Base-by-base conservation (phyloP, 2,888 invertebrate genomes). In the Hirtodrosophila duncani region DNA sequence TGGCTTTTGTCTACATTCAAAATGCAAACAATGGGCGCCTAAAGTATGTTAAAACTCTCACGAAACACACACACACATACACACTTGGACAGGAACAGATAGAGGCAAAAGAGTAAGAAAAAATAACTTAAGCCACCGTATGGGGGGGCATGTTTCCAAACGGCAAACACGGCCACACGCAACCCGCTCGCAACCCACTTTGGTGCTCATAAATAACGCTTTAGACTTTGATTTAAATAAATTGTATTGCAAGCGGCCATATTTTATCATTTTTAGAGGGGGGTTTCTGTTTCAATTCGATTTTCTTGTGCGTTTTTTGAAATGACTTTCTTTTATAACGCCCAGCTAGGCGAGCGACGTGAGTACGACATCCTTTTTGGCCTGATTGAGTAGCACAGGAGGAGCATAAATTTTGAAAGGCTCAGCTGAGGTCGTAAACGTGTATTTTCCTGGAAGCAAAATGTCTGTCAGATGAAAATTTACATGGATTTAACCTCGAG, bases 201-300 rank as follows among this genome's bases (percentile, higher is more conserved):
- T 42, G 24, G 58, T 61, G 67, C 74, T 74, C 82, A 77, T 82
- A 83, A 83, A 83, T 83, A 81, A 85, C 81, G 74, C 68, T 83
- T 83, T 83, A 78, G 80, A 80, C 80, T 83, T 82, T 83, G 72
- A 83, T 84, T 81, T 83, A 83, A 84, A 84, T 83, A 83, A 84
- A 83, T 84, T 83, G 83, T 83, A 68, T 82, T 67, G 63, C 67
- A 62, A 74, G 80, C 65, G 62, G 71, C 71, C 59, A 80, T 83
- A 83, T 80, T 67, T 77, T 82, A 77, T 82, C 79, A 77, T 77
- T 77, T 77, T 53, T 57, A 69, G 60, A 55, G 77, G 48, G 58
- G 29, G 58, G 56, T 56, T 52, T 56, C 37, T 20, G 46, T 63
- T 81, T 69, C 33, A 65, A 60, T 69, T 74, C 52, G 56, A 67